Conservation (phyloP, 2,888 invertebrate genomes). For the Zelleria hepariella region DNA sequence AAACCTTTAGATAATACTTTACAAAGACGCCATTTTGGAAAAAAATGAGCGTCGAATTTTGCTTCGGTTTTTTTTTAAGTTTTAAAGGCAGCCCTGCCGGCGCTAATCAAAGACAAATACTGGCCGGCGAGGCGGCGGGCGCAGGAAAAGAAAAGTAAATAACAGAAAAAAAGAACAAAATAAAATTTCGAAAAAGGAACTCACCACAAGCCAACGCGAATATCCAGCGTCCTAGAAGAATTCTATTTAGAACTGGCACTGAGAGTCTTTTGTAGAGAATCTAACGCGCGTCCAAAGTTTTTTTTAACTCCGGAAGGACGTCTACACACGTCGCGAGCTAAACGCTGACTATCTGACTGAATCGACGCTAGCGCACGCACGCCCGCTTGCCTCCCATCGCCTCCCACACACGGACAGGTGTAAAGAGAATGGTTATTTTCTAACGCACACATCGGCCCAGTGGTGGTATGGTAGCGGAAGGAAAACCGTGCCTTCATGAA, state of each 20-base stretch:
- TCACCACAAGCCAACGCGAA: constrained; percentile 31
- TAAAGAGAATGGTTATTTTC: constrained; percentile 24
- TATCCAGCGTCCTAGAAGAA: constrained; percentile 53
- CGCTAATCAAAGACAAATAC: constrained; percentile 46
- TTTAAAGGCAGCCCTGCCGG: constrained; percentile 24
- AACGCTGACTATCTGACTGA: constrained; percentile 39
- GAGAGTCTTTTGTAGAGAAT: constrained; percentile 21
- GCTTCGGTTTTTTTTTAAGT: background rate
- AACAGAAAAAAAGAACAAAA: constrained; percentile 16
- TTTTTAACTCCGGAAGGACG: constrained; percentile 21
- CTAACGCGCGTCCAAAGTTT: constrained; percentile 14
- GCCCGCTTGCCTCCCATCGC: constrained; percentile 13
- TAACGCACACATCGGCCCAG: constrained; percentile 31
- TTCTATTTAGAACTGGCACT: constrained; percentile 55
- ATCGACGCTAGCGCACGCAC: constrained; percentile 51
- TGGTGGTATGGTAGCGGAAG: constrained; percentile 20
- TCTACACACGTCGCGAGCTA: constrained; percentile 29
- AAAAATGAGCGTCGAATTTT: constrained; percentile 15
- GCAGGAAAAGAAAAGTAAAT: constrained; percentile 15
- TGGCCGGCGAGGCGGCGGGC: background rate
- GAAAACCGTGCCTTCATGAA: constrained; percentile 47
- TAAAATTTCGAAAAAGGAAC: constrained; percentile 28
- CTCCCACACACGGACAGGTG: background rate
- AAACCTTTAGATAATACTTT: constrained; percentile 9
- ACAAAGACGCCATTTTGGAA: constrained; percentile 13